Base-by-base conservation (phyloP, 2,113 vertebrate species). In the Halcyon malimbica region DNA sequence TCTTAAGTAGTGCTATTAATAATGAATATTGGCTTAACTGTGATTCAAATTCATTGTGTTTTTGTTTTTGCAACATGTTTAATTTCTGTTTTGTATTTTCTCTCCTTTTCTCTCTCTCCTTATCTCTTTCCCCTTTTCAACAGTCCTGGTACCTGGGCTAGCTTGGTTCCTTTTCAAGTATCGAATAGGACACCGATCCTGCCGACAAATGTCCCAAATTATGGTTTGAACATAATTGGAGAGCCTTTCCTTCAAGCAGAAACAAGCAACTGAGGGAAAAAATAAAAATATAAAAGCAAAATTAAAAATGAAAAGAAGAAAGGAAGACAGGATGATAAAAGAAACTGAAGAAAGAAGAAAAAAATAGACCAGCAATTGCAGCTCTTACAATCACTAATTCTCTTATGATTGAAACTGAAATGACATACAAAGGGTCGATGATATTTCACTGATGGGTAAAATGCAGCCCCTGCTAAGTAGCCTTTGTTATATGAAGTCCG, bases 61-160 rank as follows among this genome's bases (percentile, higher is more conserved):
- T 44, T 76, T 33, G 16, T 44, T 70, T 54, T 74, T 82, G 16
- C 62, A 86, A 31, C 1, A 54, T 94, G 78, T 86, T 98, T 97
- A 98, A 97, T 59, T 65, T 84, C 31, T 96, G 16, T 91, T 97
- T 83, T 78, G 63, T 83, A 93, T 28, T 92, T 46, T 44, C 21
- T 26, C 14, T 84, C 28, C 79, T 46, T 82, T 2, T 78, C 19
- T 90, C 28, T 76, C 15, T 75, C 62, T 83, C 44, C 44, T 86
- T 87, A 6, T 65, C 26, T 70, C 35, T 93, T 86, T 89, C 29
- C 4, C 23, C 19, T 83, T 96, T 86, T 90, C 86, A 79, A 95
- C 99, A 99, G 99, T 99, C 99, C 99, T 99, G 99, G 99, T 99
- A 99, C 99, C 99, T 99, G 99, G 99, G 99, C 99, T 99, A 99